Conservation (phyloP, 2,888 invertebrate genomes). For the Chouioia cunea region DNA sequence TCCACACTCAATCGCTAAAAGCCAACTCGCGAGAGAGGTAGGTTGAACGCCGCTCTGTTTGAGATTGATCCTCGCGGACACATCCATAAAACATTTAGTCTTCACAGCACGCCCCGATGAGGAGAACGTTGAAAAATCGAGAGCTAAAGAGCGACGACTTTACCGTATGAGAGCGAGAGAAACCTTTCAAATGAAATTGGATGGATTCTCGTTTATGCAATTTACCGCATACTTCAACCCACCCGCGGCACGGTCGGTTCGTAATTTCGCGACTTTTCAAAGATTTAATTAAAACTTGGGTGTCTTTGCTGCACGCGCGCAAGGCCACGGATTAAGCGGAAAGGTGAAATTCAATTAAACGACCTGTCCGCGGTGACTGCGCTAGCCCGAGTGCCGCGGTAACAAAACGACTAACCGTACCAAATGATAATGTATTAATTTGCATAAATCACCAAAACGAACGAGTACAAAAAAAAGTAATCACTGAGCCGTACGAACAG, state of each 20-base stretch:
- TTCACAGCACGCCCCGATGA: background rate
- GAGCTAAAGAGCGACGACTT: background rate
- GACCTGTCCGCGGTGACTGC: slow-evolving; percentile 2
- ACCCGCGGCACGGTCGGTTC: background rate
- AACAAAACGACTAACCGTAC: slow-evolving; percentile 12
- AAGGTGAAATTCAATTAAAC: slow-evolving; percentile 24
- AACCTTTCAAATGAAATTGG: slow-evolving; percentile 42
- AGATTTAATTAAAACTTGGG: slow-evolving; percentile 18
- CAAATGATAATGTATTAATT: slow-evolving; percentile 12
- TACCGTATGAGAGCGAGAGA: slow-evolving; percentile 1
- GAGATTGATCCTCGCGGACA: background rate
- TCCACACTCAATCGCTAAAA: no score
- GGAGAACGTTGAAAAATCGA: slow-evolving; percentile 26
- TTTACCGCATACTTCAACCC: background rate
- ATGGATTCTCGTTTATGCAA: slow-evolving; percentile 23
- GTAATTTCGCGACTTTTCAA: background rate
- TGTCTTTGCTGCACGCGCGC: background rate
- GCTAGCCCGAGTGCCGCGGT: background rate
- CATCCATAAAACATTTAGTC: slow-evolving; percentile 17
- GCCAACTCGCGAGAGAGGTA: background rate
- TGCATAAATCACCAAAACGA: background rate
- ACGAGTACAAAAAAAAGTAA: background rate
- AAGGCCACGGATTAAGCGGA: background rate
- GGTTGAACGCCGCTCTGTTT: background rate
- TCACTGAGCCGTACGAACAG: background rate